Conservation (phyloP, 2,113 vertebrate species). For the Gnathonemus longibarbis region DNA sequence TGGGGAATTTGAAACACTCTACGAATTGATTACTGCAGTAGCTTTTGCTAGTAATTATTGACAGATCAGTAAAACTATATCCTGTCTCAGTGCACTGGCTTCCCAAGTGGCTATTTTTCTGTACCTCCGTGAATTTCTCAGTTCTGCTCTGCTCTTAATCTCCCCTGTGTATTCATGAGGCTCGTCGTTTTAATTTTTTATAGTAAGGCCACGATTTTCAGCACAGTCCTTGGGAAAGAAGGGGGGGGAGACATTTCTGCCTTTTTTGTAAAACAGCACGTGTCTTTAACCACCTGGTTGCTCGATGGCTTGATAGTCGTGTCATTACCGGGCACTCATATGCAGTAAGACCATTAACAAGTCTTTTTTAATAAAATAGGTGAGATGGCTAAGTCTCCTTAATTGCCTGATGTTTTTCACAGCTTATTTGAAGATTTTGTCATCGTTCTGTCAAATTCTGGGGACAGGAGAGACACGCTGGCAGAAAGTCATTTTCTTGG, state of each 20-base stretch:
- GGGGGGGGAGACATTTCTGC: background rate
- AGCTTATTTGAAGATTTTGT: background rate
- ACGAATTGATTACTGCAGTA: background rate
- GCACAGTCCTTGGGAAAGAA: background rate
- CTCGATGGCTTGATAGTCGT: background rate
- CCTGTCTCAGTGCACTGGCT: background rate
- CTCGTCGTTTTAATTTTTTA: background rate
- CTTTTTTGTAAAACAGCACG: background rate
- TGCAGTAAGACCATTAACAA: background rate
- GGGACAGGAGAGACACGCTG: background rate
- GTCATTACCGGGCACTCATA: background rate
- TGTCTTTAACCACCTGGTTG: background rate
- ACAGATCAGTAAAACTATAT: background rate
- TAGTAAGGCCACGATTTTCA: background rate
- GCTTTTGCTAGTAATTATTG: constrained; percentile 8
- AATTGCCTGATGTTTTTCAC: background rate
- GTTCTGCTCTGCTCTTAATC: background rate
- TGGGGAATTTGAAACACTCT: background rate
- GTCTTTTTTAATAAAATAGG: background rate
- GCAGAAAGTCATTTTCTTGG: background rate
- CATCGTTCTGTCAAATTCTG: background rate
- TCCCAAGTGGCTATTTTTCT: background rate
- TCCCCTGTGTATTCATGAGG: background rate
- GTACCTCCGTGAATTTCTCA: background rate
- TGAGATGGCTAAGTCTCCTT: background rate